Evolutionary conservation across 1,140 invertebrate species (phyloP).

Genomic region (Penaeus chinensis): DNA sequence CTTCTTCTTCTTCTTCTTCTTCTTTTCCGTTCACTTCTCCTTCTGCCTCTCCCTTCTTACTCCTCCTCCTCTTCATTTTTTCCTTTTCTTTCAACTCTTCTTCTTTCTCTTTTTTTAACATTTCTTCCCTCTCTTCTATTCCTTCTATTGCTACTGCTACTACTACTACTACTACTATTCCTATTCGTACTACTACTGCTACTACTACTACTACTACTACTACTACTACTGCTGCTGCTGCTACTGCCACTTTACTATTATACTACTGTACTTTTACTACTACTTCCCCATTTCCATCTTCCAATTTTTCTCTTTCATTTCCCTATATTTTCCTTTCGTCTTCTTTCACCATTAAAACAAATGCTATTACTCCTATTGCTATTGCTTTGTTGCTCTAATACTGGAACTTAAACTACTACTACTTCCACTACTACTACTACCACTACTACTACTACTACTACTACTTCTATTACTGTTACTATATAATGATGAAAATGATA

Average conservation of each 20-base stretch:
- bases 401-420: not conserved
- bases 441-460: conserved; percentile 12
- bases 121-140: not conserved
- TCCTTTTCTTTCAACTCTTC: not conserved
- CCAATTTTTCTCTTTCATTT: too few relatives aligned
- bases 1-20: too few relatives aligned
- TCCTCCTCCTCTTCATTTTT: not conserved
- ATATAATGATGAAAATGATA: not conserved
- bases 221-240: not conserved
- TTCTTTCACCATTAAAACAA: not conserved
- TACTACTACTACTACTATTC: not conserved
- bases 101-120: not conserved
- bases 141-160: not conserved
- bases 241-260: not conserved
- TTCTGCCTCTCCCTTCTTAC: too few relatives aligned
- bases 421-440: not conserved
- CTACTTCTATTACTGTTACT: not conserved
- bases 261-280: not conserved
- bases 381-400: not conserved
- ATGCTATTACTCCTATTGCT: not conserved
- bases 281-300: not conserved
- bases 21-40: too few relatives aligned
- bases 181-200: not conserved
- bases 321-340: too few relatives aligned
- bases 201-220: not conserved